Base-by-base conservation (phyloP, 2,888 invertebrate species). In the Ecdyonurus torrentis region DNA sequence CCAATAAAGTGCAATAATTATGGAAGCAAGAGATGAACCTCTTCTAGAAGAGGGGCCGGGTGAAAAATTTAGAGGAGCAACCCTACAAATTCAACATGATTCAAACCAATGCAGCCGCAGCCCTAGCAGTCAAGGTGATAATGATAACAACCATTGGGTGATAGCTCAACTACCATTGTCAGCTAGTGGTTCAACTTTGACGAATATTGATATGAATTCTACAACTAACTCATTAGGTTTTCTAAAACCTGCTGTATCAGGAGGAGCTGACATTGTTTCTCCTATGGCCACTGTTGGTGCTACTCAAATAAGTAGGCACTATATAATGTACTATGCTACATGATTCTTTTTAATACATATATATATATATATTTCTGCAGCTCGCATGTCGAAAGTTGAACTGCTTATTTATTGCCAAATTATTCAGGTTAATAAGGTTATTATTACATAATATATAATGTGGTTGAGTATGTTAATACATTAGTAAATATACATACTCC, bases 281-380 rank as follows among this genome's bases (percentile, higher is more conserved):
- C 75, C 75, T 23, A 68, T 74, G 64, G 68, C 72, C 63, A 70
- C 72, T 24, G 69, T 74, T 62, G 15, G 5, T 37, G 7, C 37
- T 37, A 10, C 37, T 37, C 72, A 72, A 25, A 72, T 70, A 68
- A 73, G 70, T 72, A 71, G 74, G 73, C 70, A 70, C 73, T 68
- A n/a, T n/a, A n/a, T n/a, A n/a, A n/a, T n/a, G n/a, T n/a, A n/a
- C n/a, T n/a, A n/a, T n/a, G n/a, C n/a, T n/a, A n/a, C n/a, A n/a
- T n/a, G n/a, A n/a, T n/a, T n/a, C n/a, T n/a, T n/a, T n/a, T n/a
- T n/a, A n/a, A n/a, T n/a, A n/a, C n/a, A n/a, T n/a, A n/a, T n/a
- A n/a, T n/a, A n/a, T n/a, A n/a, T n/a, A n/a, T n/a, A n/a, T n/a
- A n/a, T n/a, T n/a, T n/a, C n/a, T n/a, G n/a, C n/a, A n/a, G n/a